Conservation (phyloP, 2,797 vertebrate genomes). For the Anguilla pacifica region DNA sequence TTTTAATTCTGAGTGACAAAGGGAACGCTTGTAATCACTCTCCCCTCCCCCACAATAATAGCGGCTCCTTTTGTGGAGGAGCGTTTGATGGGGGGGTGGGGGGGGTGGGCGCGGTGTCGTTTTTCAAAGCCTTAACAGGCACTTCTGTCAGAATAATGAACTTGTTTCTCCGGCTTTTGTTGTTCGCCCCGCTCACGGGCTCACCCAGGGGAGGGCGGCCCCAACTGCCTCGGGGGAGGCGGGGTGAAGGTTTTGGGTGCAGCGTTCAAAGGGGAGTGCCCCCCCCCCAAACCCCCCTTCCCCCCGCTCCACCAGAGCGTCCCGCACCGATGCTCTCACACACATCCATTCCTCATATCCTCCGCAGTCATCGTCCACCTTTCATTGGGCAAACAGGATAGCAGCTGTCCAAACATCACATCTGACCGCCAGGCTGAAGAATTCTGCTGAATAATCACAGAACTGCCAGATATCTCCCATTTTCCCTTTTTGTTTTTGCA, state of each 20-base stretch:
- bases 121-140: conserved; percentile 43
- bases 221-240: not conserved
- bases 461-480: not conserved
- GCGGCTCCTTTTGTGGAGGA: conserved; percentile 59
- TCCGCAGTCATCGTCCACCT: not conserved
- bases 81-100: conserved; percentile 50
- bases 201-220: not conserved
- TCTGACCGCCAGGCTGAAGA: not conserved
- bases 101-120: not conserved
- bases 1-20: conserved; percentile 65
- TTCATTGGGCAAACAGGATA: conserved; percentile 21
- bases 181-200: not conserved
- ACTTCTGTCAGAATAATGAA: conserved; percentile 44
- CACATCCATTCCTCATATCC: conserved; percentile 8
- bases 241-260: not conserved
- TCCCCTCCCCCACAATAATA: conserved; percentile 29
- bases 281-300: not conserved
- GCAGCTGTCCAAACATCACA: conserved; percentile 27
- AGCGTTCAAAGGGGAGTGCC: not conserved
- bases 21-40: conserved; percentile 48
- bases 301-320: too few species aligned
- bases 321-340: not conserved
- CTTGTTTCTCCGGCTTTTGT: not conserved
- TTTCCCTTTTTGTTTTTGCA: conserved; percentile 2
- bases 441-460: conserved; percentile 6